phyloP scores from a whole-genome alignment of 2,113 vertebrate genomes.

The Candoia aspera region DNA sequence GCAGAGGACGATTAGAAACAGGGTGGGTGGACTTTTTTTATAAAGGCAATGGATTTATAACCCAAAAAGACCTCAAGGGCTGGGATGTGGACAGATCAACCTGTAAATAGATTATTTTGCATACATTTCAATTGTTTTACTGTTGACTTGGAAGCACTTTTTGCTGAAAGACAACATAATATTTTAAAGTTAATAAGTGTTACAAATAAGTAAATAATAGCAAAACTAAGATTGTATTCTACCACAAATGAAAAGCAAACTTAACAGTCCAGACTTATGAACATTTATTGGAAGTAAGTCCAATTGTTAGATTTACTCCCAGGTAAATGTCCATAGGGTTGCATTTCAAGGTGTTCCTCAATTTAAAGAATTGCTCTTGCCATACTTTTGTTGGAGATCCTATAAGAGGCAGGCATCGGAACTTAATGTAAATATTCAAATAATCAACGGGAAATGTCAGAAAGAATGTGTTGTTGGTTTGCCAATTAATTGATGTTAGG shows the following conservation, averaged over 20 bases:
- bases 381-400: background rate
- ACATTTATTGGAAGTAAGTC: background rate
- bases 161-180: background rate
- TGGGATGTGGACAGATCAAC: background rate
- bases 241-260: background rate
- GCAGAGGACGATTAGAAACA: background rate
- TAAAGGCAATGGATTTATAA: background rate
- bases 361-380: background rate
- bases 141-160: background rate
- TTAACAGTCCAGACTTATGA: background rate
- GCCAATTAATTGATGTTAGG: background rate
- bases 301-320: background rate
- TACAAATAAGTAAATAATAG: background rate
- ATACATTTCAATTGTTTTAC: background rate
- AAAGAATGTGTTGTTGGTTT: background rate
- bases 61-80: background rate
- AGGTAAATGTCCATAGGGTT: background rate
- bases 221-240: background rate
- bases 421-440: background rate
- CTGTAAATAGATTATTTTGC: background rate
- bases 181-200: background rate
- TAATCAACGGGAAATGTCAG: background rate
- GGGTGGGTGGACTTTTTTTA: background rate
- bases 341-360: background rate
- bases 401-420: background rate